Evolutionary conservation across 2,888 invertebrate genomes (phyloP).

Genomic region (Clostera curtula): DNA sequence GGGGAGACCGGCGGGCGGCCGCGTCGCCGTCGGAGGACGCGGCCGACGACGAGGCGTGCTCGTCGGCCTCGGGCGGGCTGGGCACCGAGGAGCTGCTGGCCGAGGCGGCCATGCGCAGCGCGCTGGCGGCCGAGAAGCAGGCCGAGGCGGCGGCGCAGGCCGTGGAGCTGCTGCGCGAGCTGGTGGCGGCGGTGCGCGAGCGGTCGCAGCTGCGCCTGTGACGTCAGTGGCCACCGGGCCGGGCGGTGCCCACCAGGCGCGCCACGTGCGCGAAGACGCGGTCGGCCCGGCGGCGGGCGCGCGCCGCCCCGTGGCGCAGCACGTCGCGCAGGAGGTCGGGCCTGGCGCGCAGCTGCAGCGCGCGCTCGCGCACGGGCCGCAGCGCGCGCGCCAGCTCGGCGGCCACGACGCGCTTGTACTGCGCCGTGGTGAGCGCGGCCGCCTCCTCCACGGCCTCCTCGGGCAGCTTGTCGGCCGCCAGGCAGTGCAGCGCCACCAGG

Average conservation of each 20-base stretch:
- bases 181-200: conserved; percentile 14
- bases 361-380: conserved; percentile 32
- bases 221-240: conserved; percentile 77
- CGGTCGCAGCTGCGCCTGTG: too few species aligned
- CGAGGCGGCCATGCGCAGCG: conserved; percentile 63
- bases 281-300: conserved; percentile 77
- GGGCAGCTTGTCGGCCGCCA: conserved; percentile 78
- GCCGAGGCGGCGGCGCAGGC: conserved; percentile 13
- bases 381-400: conserved; percentile 28
- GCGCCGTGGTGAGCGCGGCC: conserved; percentile 80
- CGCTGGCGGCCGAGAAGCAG: conserved; percentile 38
- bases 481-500: conserved; percentile 78
- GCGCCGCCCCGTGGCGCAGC: conserved; percentile 70
- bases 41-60: conserved; percentile 55
- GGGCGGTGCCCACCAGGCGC: conserved; percentile 38
- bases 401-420: conserved; percentile 66
- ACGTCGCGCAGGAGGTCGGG: conserved; percentile 57
- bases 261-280: conserved; percentile 76
- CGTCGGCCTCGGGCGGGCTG: conserved; percentile 36
- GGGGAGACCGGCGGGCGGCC: conserved; percentile 23
- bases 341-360: conserved; percentile 65
- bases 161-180: conserved; percentile 24
- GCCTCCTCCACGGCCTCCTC: conserved; percentile 82
- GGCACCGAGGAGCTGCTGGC: conserved; percentile 60
- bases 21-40: conserved; percentile 51